phyloP scores from a whole-genome alignment of 2,797 vertebrate genomes.

The Enteromius paludinosus region DNA sequence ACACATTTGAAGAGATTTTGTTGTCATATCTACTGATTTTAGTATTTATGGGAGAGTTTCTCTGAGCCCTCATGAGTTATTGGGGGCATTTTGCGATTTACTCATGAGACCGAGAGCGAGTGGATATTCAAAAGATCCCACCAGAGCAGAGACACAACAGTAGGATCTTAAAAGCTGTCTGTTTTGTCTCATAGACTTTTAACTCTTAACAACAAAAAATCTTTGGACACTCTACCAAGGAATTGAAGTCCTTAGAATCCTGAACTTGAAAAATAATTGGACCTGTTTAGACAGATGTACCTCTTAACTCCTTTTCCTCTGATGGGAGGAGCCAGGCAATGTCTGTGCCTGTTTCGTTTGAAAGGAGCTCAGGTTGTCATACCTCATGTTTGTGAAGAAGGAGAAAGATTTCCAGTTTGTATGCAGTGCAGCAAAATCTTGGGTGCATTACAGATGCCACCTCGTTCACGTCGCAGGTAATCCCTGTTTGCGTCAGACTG shows the following conservation, averaged over 20 bases:
- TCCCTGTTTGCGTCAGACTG: slow-evolving; percentile 44
- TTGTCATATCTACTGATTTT: slow-evolving; percentile 50
- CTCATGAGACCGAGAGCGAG: slow-evolving; percentile 13
- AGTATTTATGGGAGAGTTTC: slow-evolving; percentile 39
- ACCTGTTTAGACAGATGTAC: slow-evolving; percentile 55
- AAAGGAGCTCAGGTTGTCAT: slow-evolving; percentile 66
- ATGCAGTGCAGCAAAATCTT: slow-evolving; percentile 58
- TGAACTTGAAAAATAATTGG: slow-evolving; percentile 52
- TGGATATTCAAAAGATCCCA: slow-evolving; percentile 42
- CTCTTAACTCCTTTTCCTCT: slow-evolving; percentile 48
- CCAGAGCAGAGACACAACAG: slow-evolving; percentile 29
- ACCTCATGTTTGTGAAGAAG: slow-evolving; percentile 70
- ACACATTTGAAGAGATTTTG: slow-evolving; percentile 46
- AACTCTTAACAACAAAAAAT: slow-evolving; percentile 38
- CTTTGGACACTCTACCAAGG: slow-evolving; percentile 45
- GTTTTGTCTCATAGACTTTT: slow-evolving; percentile 38
- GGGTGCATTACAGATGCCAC: slow-evolving; percentile 47
- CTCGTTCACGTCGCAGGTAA: slow-evolving; percentile 47
- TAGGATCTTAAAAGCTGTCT: slow-evolving; percentile 9
- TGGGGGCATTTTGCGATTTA: slow-evolving; percentile 41
- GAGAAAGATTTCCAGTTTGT: slow-evolving; percentile 61
- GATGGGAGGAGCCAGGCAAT: slow-evolving; percentile 52
- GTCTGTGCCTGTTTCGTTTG: slow-evolving; percentile 50
- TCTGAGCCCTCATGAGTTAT: slow-evolving; percentile 18
- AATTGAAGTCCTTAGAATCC: slow-evolving; percentile 47